phyloP scores from a whole-genome alignment of 1,140 invertebrate genomes.

The Aleiodes sp. region DNA sequence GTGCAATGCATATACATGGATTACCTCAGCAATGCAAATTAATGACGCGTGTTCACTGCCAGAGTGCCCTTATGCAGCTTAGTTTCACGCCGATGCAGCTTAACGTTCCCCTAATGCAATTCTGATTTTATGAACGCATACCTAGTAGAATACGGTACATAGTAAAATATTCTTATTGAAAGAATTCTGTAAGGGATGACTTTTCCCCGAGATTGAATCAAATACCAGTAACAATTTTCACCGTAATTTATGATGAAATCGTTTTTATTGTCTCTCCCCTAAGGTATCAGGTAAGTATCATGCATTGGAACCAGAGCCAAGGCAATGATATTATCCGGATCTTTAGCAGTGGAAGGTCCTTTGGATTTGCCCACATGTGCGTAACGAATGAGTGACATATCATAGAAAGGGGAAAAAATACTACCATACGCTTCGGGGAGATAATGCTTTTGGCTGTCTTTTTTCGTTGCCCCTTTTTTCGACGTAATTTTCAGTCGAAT shows the following conservation, averaged over 20 bases:
- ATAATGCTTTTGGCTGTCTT: conserved; percentile 18
- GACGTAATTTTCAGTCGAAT: background rate
- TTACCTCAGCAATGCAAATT: no score
- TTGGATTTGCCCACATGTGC: conserved; percentile 51
- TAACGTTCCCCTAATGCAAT: no score
- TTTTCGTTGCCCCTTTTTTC: conserved; percentile 4
- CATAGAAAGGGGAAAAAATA: conserved; percentile 37
- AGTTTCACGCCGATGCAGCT: no score
- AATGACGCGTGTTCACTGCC: no score
- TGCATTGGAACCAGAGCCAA: background rate
- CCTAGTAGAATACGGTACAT: no score
- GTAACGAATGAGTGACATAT: conserved; percentile 45
- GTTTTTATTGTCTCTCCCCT: conserved; percentile 11
- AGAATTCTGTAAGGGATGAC: no score
- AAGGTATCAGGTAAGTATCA: background rate
- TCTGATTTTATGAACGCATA: no score
- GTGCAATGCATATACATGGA: no score
- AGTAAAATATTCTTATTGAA: no score
- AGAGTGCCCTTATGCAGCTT: no score
- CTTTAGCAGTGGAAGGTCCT: conserved; percentile 24
- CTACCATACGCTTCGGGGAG: conserved; percentile 5
- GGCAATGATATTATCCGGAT: conserved; percentile 29
- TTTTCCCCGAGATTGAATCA: background rate
- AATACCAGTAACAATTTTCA: background rate
- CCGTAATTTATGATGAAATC: background rate